Conservation (phyloP, 1,140 invertebrate species). For the Manduca sexta region DNA sequence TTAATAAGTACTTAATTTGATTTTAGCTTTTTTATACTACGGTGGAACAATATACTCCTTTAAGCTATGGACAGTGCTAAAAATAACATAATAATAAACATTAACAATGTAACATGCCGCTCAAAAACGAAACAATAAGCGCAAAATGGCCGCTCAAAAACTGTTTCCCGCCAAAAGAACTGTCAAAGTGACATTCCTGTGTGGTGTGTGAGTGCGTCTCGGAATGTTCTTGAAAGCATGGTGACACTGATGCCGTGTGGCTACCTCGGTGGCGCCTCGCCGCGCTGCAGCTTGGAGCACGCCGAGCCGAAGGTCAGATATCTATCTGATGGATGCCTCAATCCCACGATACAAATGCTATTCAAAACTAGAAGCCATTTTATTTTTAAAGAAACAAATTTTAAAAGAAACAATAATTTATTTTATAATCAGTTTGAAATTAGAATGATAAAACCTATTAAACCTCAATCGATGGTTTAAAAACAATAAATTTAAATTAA, state of each 20-base stretch:
- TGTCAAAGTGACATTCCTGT: conserved; percentile 54
- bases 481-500: no score
- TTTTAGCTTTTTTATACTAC: no score
- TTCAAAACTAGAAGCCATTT: no score
- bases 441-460: no score
- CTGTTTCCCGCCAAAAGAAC: conserved; percentile 45
- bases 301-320: conserved; percentile 63
- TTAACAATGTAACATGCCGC: conserved; percentile 10
- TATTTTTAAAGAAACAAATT: no score
- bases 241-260: conserved; percentile 70
- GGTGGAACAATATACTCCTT: no score
- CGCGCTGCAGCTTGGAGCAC: conserved; percentile 65
- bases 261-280: conserved; percentile 60
- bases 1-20: no score
- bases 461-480: no score
- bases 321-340: conserved; percentile 22
- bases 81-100: conserved; percentile 17
- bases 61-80: conserved; percentile 29
- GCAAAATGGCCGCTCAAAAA: conserved; percentile 50
- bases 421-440: no score
- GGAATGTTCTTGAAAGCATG: conserved; percentile 48
- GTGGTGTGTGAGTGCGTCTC: conserved; percentile 41
- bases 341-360: conserved; percentile 13
- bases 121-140: conserved; percentile 33
- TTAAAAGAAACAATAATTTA: no score